Evolutionary conservation across 2,797 vertebrate species (phyloP).

Genomic region (Australoheros facetus): DNA sequence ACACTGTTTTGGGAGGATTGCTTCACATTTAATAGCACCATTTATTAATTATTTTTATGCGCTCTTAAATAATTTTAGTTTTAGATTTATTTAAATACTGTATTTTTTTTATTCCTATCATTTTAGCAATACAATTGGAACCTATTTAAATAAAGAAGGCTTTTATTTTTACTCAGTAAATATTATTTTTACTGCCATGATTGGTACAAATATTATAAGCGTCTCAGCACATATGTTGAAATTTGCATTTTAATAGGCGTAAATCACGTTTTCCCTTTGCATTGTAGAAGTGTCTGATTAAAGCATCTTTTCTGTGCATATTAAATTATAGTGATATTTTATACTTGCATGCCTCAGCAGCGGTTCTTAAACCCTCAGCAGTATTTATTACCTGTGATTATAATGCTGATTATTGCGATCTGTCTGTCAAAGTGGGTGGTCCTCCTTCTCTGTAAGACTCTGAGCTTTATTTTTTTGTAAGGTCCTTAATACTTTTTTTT

Average conservation of each 20-base stretch:
- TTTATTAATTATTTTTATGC: not conserved
- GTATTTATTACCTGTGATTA: not conserved
- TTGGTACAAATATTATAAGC: not conserved
- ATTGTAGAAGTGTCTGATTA: not conserved
- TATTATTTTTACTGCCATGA: not conserved
- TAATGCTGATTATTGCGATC: not conserved
- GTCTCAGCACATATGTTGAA: not conserved
- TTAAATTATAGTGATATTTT: not conserved
- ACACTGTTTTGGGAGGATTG: not conserved
- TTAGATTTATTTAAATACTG: not conserved
- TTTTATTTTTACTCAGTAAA: not conserved
- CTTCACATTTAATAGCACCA: not conserved
- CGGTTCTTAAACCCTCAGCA: not conserved
- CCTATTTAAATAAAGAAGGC: not conserved
- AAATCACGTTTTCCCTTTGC: not conserved
- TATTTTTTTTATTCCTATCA: rapidly evolving
- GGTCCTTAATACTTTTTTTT: not conserved
- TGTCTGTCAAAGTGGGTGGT: not conserved
- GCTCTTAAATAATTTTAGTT: not conserved
- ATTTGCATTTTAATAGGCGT: too few relatives aligned
- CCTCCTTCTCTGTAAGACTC: not conserved
- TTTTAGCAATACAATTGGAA: not conserved
- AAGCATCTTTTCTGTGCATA: not conserved
- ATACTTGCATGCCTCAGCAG: not conserved
- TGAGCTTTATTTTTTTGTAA: not conserved